Evolutionary conservation across 2,113 vertebrate species (phyloP).

Genomic region (Phainopepla nitens): DNA sequence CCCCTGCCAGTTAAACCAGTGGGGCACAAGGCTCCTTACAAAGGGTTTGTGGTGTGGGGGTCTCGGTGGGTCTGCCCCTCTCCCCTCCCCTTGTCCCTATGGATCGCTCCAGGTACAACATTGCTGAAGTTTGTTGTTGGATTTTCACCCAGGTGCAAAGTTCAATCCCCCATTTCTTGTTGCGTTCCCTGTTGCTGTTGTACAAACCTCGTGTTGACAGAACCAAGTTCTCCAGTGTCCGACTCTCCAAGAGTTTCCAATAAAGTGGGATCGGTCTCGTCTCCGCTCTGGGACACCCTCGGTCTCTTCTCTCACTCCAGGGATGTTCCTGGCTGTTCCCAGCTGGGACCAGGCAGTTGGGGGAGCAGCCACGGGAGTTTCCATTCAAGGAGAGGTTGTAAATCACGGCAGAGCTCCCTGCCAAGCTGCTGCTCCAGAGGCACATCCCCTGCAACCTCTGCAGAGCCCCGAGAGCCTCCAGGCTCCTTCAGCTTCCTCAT

Average conservation of each 20-base stretch:
- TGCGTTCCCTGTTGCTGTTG: background rate
- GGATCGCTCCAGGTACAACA: accelerated
- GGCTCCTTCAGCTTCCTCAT: accelerated
- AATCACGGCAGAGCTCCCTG: background rate
- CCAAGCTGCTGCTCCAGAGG: background rate
- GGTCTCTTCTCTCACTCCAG: background rate
- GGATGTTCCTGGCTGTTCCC: background rate
- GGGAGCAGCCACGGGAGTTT: background rate
- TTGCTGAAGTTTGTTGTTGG: background rate
- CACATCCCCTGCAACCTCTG: background rate
- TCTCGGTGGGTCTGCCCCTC: background rate
- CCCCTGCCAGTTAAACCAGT: background rate
- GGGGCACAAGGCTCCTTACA: background rate
- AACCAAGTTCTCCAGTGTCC: background rate
- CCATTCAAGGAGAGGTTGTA: background rate
- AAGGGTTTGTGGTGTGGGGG: background rate
- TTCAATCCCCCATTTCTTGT: background rate
- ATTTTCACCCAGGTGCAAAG: background rate
- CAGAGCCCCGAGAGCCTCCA: accelerated
- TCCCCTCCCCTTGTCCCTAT: background rate
- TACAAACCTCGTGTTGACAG: background rate
- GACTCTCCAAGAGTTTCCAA: background rate
- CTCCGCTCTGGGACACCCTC: background rate
- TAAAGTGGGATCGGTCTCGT: background rate
- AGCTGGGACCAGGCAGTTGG: accelerated